Conservation (phyloP, 2,888 invertebrate species). For the Acleris holmiana region DNA sequence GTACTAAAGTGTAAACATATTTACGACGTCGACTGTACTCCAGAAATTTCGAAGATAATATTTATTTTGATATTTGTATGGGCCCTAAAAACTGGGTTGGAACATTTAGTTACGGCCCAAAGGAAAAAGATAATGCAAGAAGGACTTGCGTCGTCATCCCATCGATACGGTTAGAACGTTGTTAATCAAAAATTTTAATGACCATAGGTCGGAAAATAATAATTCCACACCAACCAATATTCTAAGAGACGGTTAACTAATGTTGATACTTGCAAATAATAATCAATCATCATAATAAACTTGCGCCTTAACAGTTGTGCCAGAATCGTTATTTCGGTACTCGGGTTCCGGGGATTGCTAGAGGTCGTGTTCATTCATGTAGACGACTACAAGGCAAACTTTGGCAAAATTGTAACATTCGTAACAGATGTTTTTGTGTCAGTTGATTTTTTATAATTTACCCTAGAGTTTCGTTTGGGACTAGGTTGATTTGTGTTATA, state of each 20-base stretch:
- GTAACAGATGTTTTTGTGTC: too few relatives aligned
- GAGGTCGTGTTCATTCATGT: too few relatives aligned
- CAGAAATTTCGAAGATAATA: conserved; percentile 66
- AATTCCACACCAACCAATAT: conserved; percentile 69
- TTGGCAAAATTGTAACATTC: too few relatives aligned
- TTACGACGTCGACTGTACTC: too few relatives aligned
- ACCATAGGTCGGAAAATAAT: conserved; percentile 84
- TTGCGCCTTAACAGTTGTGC: not conserved
- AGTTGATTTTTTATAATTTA: too few relatives aligned
- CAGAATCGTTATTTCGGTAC: not conserved
- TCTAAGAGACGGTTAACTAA: conserved; percentile 38
- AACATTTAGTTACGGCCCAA: conserved; percentile 77
- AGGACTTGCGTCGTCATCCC: conserved; percentile 76
- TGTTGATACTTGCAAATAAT: conserved; percentile 60
- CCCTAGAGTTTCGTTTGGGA: too few relatives aligned
- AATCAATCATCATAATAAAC: not conserved
- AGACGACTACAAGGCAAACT: too few relatives aligned
- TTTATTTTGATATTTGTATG: conserved; percentile 73
- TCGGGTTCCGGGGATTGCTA: too few relatives aligned
- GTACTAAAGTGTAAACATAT: too few relatives aligned
- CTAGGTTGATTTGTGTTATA: too few relatives aligned
- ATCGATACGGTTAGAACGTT: conserved; percentile 82
- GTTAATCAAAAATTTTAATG: conserved; percentile 85
- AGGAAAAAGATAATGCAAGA: conserved; percentile 71
- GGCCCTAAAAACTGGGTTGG: conserved; percentile 66